Evolutionary conservation across 1,140 invertebrate species (phyloP).

Genomic region (Rhopalosiphum padi): DNA sequence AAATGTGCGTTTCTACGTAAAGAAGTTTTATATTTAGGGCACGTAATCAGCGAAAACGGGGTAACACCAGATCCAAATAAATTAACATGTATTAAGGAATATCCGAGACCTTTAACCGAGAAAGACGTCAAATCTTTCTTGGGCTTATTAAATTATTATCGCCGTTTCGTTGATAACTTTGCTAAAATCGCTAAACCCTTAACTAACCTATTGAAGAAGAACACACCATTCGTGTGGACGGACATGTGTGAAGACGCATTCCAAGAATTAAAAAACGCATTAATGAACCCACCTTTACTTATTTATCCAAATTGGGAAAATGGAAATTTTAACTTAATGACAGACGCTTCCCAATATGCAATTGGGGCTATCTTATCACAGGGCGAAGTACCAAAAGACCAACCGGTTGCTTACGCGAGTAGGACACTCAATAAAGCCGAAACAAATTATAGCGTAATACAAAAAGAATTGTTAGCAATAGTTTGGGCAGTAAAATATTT

Average conservation of each 20-base stretch:
- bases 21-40: conserved; percentile 63
- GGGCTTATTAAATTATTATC: conserved; percentile 63
- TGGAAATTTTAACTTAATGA: not conserved
- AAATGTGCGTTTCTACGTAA: conserved; percentile 59
- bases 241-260: not conserved
- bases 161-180: conserved; percentile 62
- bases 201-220: conserved; percentile 60
- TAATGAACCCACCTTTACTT: conserved; percentile 61
- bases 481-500: too few species aligned
- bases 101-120: conserved; percentile 61
- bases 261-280: conserved; percentile 61
- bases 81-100: conserved; percentile 62
- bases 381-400: not conserved
- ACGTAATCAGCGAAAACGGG: conserved; percentile 62
- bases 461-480: too few species aligned
- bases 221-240: not conserved
- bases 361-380: not conserved
- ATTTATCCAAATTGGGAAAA: conserved; percentile 60
- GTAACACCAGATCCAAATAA: conserved; percentile 63
- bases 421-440: too few species aligned
- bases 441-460: too few species aligned
- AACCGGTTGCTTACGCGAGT: not conserved
- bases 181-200: conserved; percentile 62
- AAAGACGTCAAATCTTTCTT: conserved; percentile 63
- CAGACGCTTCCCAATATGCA: not conserved